Evolutionary conservation across 2,888 invertebrate species (phyloP).

Genomic region (Aelia acuminata): DNA sequence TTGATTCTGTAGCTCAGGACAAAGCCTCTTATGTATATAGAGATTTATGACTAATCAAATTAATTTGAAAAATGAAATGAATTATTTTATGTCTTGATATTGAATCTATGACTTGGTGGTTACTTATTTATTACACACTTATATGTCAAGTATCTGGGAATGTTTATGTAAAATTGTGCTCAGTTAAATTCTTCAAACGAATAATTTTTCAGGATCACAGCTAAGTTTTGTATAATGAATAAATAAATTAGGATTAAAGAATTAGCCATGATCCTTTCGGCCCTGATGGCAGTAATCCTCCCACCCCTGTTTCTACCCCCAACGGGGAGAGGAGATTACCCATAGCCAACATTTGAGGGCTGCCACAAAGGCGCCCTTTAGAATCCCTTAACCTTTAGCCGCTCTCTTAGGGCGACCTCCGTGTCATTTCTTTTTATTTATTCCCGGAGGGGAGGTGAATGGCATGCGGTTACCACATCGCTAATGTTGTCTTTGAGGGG

Average conservation of each 20-base stretch:
- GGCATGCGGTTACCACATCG: conserved; percentile 32
- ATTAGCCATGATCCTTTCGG: too few relatives aligned
- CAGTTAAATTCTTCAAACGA: too few relatives aligned
- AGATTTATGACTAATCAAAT: too few relatives aligned
- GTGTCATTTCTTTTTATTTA: conserved; percentile 46
- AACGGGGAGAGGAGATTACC: not conserved
- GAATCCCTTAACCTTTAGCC: conserved; percentile 24
- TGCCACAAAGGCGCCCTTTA: conserved; percentile 34
- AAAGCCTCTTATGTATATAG: too few relatives aligned
- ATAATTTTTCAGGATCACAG: too few relatives aligned
- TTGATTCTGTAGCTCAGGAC: too few relatives aligned
- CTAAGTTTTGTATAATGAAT: not conserved
- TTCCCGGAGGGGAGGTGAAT: conserved; percentile 22
- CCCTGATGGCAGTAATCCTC: not conserved
- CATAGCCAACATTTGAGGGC: conserved; percentile 23
- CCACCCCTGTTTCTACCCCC: not conserved
- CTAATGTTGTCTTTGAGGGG: conserved; percentile 43
- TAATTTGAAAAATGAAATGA: too few relatives aligned
- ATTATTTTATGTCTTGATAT: too few relatives aligned
- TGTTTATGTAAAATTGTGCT: too few relatives aligned
- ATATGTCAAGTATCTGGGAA: too few relatives aligned
- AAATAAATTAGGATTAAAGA: not conserved
- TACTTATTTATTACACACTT: too few relatives aligned
- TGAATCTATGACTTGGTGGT: too few relatives aligned
- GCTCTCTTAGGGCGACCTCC: conserved; percentile 31